A percentile compares a stretch with the other conserved stretches of the same genome.
These are phyloP conservation scores for Pholis gunnellus DNA, from an alignment of 2,113 vertebrate species.

Conservation along the genomic window DNA sequence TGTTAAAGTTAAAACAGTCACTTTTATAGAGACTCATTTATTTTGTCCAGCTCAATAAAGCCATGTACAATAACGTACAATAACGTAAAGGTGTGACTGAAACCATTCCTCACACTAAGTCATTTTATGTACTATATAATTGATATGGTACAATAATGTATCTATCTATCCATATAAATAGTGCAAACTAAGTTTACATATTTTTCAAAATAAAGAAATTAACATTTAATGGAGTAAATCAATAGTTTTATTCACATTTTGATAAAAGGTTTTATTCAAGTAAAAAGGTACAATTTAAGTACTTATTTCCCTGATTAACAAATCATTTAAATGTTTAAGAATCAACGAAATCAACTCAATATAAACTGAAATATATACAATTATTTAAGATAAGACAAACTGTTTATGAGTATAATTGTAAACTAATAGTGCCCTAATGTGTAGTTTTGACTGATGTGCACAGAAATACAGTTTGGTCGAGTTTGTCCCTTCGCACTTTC, in stretches of 20 bases:
- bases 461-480: no score
- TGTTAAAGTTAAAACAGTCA: not conserved
- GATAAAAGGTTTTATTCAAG: not conserved
- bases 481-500: constrained; percentile 47
- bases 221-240: not conserved
- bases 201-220: not conserved
- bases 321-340: not conserved
- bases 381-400: not conserved
- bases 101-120: not conserved
- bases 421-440: not conserved
- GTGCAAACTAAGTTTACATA: not conserved
- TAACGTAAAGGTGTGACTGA: not conserved
- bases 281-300: not conserved
- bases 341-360: not conserved
- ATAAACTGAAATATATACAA: no score
- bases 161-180: not conserved
- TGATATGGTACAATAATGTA: not conserved
- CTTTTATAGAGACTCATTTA: not conserved
- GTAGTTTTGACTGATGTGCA: not conserved
- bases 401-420: no score
- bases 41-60: not conserved
- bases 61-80: not conserved
- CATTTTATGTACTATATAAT: not conserved
- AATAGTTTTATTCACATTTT: not conserved
- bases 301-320: not conserved